phyloP scores from a whole-genome alignment of 2,797 vertebrate genomes.

The Cirrhinus molitorella region DNA sequence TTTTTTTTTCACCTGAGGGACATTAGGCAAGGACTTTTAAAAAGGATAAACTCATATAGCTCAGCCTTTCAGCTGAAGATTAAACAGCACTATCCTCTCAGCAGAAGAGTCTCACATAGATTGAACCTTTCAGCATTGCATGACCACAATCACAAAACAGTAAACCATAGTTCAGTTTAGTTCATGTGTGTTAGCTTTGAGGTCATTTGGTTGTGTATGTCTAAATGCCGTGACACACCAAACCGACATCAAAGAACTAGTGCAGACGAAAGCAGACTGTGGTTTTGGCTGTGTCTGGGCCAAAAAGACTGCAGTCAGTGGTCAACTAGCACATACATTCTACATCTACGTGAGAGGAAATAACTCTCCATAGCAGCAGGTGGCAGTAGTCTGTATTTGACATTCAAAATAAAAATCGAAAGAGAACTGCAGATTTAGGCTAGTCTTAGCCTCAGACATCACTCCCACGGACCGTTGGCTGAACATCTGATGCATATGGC shows the following conservation, averaged over 20 bases:
- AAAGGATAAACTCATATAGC: neutral
- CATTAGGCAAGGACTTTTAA: constrained; percentile 30
- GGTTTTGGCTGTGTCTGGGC: neutral
- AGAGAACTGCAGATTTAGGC: neutral
- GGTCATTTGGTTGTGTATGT: neutral
- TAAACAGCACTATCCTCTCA: constrained; percentile 2
- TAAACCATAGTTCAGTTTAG: neutral
- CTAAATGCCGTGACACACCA: neutral
- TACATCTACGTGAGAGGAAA: neutral
- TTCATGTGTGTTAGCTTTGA: neutral
- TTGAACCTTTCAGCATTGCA: neutral
- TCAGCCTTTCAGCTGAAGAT: constrained; percentile 5
- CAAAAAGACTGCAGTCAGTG: neutral
- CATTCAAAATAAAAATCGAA: neutral
- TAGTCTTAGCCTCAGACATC: too few species aligned
- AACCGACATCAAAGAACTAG: neutral
- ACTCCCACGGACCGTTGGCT: too few species aligned
- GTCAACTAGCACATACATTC: neutral
- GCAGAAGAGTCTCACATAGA: neutral
- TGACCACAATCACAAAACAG: neutral
- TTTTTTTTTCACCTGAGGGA: neutral
- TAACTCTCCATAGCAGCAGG: neutral
- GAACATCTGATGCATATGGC: too few species aligned
- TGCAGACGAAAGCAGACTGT: neutral
- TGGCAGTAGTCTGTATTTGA: too few species aligned